These are phyloP conservation scores for Chionodraco myersi DNA, from an alignment of 2,113 vertebrate genomes.

Conservation along the genomic window DNA sequence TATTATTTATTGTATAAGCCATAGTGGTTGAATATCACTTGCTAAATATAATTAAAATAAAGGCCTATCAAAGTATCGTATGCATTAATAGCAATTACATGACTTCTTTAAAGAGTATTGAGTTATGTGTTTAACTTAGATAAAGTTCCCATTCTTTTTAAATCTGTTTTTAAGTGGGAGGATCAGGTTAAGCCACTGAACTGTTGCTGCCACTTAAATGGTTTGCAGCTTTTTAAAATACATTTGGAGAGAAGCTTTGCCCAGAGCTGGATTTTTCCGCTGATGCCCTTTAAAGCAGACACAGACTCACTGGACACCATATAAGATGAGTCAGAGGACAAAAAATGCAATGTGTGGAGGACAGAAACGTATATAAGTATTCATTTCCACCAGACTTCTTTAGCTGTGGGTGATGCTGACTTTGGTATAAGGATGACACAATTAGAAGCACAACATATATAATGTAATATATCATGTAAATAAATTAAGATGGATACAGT, in stretches of 20 bases:
- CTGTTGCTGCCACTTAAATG: background rate
- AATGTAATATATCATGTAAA: background rate
- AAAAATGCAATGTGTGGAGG: constrained; percentile 2
- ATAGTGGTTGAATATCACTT: background rate
- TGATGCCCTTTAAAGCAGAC: constrained; percentile 33
- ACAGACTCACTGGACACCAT: constrained; percentile 30
- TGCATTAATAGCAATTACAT: background rate
- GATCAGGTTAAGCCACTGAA: constrained; percentile 21
- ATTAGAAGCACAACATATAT: background rate
- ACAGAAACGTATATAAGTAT: constrained; percentile 24
- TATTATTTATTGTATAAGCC: too few relatives aligned
- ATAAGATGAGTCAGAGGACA: constrained; percentile 39
- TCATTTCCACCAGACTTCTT: constrained; percentile 21
- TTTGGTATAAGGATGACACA: background rate
- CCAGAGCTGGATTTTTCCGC: constrained; percentile 19
- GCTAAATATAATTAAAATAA: background rate
- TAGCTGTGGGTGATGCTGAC: constrained; percentile 21
- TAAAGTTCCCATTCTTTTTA: background rate
- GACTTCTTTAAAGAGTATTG: background rate
- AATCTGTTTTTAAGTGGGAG: background rate
- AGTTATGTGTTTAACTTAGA: background rate
- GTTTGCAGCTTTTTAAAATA: constrained; percentile 6
- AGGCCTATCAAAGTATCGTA: background rate
- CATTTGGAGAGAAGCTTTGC: background rate
- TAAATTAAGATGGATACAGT: background rate